Base-by-base conservation (phyloP, 2,113 vertebrate genomes). In the Corynorhinus townsendii region DNA sequence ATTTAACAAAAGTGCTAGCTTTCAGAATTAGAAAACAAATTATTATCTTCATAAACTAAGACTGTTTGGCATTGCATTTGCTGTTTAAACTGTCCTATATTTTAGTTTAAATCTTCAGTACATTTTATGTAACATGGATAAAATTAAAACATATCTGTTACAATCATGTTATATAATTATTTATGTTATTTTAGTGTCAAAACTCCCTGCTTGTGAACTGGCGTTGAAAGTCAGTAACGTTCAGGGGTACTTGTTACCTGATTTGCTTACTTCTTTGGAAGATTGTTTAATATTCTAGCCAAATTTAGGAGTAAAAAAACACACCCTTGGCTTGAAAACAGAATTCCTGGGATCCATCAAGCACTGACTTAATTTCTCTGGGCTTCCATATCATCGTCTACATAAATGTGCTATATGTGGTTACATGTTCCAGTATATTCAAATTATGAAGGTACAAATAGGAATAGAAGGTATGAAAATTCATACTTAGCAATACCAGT, bases 11-110 rank as follows among this genome's bases (percentile, higher is more conserved):
- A 77, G 47, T 69, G 40, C 91, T 95, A 35, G 47, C 38, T 83
- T 95, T 89, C 54, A 26, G 56, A 86, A 92, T 73, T 92, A 85
- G 49, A 81, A 96, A 91, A 90, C n/a, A 91, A 83, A 80, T 90
- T 94, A 93, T 80, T 52, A 59, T 64, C 43, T 89, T 80, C 7
- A 43, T 89, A 47, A 79, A 62, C 16, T 54, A 81, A 88, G 71
- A 26, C 62, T 2, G 76, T 95, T 68, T 71, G 26, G 30, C 40
- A 54, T 62, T 89, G 3, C 6, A 47, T 71, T 89, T 89, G 19
- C 38, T 86, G 5, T 88, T 93, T 59, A 28, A 91, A 76, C 33
- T 81, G 0, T 10, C 8, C 9, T 28, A 12, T 54, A 2, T 3
- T 94, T 89, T 68, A 89, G 72, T 79, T 8, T 47, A 45, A 76